These are phyloP conservation scores for Australoheros facetus DNA, from an alignment of 2,797 vertebrate species.

Conservation along the genomic window DNA sequence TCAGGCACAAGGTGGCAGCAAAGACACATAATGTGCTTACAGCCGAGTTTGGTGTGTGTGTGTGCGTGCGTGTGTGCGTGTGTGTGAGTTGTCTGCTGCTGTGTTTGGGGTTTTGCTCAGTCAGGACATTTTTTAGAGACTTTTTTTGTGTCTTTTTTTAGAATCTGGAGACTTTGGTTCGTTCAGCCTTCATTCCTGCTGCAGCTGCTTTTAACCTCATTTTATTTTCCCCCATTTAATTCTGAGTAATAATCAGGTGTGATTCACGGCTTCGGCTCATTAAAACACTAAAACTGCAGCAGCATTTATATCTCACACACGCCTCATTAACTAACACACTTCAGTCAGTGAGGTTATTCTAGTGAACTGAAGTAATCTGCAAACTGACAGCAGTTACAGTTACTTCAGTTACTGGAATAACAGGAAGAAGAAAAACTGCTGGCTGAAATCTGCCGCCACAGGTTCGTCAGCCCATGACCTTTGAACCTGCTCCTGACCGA, in stretches of 20 bases:
- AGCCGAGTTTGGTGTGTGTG: background rate
- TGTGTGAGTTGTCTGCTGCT: background rate
- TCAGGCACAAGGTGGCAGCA: slow-evolving; percentile 18
- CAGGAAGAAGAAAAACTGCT: too few relatives aligned
- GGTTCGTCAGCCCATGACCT: too few relatives aligned
- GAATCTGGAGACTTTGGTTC: background rate
- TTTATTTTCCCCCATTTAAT: background rate
- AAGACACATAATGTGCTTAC: background rate
- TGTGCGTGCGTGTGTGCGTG: background rate
- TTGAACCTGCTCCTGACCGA: too few relatives aligned
- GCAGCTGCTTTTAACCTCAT: background rate
- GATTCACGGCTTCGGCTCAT: background rate
- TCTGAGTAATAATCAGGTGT: background rate
- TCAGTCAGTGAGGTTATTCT: too few relatives aligned
- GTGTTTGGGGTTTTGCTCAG: background rate
- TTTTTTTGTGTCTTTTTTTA: background rate
- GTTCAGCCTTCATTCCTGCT: background rate
- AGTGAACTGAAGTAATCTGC: too few relatives aligned
- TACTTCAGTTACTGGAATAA: too few relatives aligned
- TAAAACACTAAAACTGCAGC: background rate
- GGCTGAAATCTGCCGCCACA: too few relatives aligned
- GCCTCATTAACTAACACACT: too few relatives aligned
- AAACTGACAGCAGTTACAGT: too few relatives aligned
- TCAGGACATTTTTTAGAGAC: background rate
- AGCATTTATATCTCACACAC: too few relatives aligned